Conservation (phyloP, 2,888 invertebrate genomes). For the Rhodophaea formosa region DNA sequence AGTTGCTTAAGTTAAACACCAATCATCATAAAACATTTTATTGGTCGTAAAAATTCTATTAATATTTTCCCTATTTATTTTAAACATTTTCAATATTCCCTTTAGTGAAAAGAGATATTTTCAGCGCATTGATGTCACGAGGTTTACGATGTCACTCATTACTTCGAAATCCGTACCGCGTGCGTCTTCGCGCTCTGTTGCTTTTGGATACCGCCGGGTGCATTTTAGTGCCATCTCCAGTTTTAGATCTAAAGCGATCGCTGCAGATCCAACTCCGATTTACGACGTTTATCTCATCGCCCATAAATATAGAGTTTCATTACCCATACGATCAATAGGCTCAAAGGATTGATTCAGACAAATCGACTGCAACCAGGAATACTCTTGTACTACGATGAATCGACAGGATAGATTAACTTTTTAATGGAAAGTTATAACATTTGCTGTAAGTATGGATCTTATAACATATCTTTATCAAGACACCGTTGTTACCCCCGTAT, state of each 20-base stretch:
- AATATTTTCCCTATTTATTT: neutral
- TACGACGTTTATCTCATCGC: conserved; percentile 54
- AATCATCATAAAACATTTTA: too few relatives aligned
- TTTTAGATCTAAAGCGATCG: conserved; percentile 37
- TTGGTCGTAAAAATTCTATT: neutral
- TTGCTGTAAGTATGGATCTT: neutral
- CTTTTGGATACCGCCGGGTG: conserved; percentile 52
- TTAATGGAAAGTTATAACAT: neutral
- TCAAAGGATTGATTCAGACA: conserved; percentile 16
- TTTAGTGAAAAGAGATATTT: conserved; percentile 42
- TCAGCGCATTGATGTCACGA: conserved; percentile 57
- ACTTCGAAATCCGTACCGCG: conserved; percentile 49
- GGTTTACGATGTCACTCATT: conserved; percentile 69
- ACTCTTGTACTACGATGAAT: too few relatives aligned
- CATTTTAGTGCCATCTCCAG: conserved; percentile 39
- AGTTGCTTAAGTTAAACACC: too few relatives aligned
- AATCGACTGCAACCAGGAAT: too few relatives aligned
- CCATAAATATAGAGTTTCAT: conserved; percentile 41
- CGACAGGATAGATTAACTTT: neutral
- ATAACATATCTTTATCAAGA: conserved; percentile 18
- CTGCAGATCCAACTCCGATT: conserved; percentile 43
- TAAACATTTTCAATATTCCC: conserved; percentile 36
- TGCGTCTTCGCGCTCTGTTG: conserved; percentile 49
- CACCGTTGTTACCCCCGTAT: conserved; percentile 1
- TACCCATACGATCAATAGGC: conserved; percentile 13